Percentiles rank a stretch among this genome's conserved stretches.
Evolutionary conservation across 2,888 invertebrate species (phyloP).

Genomic region (Ophraella communa): DNA sequence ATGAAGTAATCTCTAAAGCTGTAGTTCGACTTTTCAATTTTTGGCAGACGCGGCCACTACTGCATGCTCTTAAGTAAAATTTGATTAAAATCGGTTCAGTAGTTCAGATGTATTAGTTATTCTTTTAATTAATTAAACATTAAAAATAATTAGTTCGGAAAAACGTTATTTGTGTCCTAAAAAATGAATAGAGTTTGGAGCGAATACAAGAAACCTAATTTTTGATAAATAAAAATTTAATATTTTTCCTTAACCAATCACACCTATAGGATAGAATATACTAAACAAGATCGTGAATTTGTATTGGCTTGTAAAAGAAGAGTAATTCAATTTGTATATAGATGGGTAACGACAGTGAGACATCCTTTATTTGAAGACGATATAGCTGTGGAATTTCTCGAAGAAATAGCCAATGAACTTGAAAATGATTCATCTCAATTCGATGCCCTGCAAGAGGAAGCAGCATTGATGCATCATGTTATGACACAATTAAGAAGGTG

Average conservation of each 20-base stretch:
- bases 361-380: slow-evolving; percentile 79
- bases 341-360: slow-evolving; percentile 76
- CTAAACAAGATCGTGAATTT: slow-evolving; percentile 71
- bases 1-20: no score
- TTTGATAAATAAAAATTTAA: no score
- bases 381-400: slow-evolving; percentile 73
- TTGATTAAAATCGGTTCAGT: no score
- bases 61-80: no score
- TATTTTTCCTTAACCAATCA: slow-evolving; percentile 33
- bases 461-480: slow-evolving; percentile 72
- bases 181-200: no score
- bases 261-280: slow-evolving; percentile 66
- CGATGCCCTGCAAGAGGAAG: slow-evolving; percentile 70
- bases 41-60: no score
- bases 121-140: no score
- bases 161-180: no score
- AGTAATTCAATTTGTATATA: slow-evolving; percentile 78
- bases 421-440: slow-evolving; percentile 68
- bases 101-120: no score
- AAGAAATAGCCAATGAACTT: slow-evolving; percentile 75
- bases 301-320: slow-evolving; percentile 73
- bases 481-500: slow-evolving; percentile 67
- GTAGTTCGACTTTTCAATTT: no score
- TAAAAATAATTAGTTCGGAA: no score
- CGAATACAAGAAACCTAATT: no score